Conservation (phyloP, 1,140 invertebrate genomes). For the Drosophila murphyi region DNA sequence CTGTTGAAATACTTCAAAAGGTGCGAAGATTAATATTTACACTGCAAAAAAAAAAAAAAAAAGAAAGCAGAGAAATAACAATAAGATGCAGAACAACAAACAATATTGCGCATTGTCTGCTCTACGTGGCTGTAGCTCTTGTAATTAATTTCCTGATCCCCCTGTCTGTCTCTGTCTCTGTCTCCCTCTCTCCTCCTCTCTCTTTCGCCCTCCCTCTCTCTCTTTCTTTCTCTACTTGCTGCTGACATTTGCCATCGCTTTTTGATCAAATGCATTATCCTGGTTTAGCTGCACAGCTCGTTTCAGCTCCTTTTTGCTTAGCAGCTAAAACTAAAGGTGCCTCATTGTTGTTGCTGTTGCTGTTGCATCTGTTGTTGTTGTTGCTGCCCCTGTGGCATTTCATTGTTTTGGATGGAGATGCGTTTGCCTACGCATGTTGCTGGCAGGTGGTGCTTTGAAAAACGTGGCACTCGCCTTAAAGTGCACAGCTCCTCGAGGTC, state of each 20-base stretch:
- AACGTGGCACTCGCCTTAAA: conserved; percentile 58
- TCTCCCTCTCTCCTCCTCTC: background rate
- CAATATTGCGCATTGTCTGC: conserved; percentile 44
- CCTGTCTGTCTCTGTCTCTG: background rate
- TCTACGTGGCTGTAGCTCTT: conserved; percentile 17
- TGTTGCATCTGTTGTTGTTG: conserved; percentile 8
- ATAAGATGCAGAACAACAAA: background rate
- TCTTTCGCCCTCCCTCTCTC: background rate
- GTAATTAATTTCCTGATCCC: conserved; percentile 64
- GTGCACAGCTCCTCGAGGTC: conserved; percentile 14
- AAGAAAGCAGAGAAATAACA: background rate
- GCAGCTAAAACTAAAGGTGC: conserved; percentile 44
- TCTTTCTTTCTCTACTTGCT: background rate
- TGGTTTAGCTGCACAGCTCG: conserved; percentile 7
- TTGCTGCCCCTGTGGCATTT: conserved; percentile 59
- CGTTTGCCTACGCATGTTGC: conserved; percentile 66
- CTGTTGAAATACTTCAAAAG: conserved; percentile 47
- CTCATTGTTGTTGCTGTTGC: conserved; percentile 29
- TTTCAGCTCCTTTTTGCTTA: conserved; percentile 46
- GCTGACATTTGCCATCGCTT: conserved; percentile 59
- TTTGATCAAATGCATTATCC: conserved; percentile 72
- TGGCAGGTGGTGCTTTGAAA: conserved; percentile 53
- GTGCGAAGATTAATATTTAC: conserved; percentile 78
- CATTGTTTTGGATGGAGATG: conserved; percentile 70
- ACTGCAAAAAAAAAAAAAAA: conserved; percentile 30